Conservation (phyloP, 2,113 vertebrate genomes). For the Madoqua kirkii region DNA sequence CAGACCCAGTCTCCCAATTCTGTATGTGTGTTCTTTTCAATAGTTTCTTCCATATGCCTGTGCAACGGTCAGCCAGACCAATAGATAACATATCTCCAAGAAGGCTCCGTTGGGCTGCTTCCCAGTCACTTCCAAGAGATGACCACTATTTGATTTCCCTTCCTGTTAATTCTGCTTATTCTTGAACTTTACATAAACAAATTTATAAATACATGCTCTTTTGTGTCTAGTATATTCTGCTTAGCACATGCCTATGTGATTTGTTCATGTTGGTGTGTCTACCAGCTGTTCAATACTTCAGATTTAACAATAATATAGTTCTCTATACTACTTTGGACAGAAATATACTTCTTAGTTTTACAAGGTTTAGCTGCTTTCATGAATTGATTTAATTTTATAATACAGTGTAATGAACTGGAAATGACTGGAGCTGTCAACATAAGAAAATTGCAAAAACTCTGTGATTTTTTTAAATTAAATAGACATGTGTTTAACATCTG, state of each 20-base stretch:
- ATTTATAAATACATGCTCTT: background rate
- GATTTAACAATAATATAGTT: background rate
- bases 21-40: background rate
- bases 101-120: background rate
- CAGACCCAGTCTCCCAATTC: background rate
- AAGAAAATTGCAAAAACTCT: background rate
- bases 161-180: background rate
- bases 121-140: background rate
- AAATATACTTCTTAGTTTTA: background rate
- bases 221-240: background rate
- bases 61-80: background rate
- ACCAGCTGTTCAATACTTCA: background rate
- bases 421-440: background rate
- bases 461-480: background rate
- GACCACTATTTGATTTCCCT: background rate
- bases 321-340: background rate
- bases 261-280: background rate
- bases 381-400: constrained; percentile 28
- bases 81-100: background rate
- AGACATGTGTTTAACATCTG: background rate
- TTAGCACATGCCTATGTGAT: background rate
- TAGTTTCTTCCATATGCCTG: background rate
- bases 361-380: background rate
- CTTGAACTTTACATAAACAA: background rate
- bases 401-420: constrained; percentile 9